Base-by-base conservation (phyloP, 1,140 invertebrate genomes). In the Mactra quadrangularis region DNA sequence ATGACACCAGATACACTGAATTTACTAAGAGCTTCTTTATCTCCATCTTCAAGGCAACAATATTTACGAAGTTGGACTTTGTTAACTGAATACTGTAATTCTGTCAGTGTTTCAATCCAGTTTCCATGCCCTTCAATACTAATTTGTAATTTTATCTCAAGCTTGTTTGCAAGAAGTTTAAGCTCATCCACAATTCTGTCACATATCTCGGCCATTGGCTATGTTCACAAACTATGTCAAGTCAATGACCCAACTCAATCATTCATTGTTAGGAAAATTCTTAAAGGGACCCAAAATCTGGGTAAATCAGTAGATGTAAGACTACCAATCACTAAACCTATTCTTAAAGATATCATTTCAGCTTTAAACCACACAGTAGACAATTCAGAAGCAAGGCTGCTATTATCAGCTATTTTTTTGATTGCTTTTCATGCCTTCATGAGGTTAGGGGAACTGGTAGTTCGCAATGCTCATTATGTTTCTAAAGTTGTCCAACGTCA, bases 251-350 rank as follows among this genome's bases (percentile, higher is more conserved):
- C 64, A 9, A 9, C 64, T 3, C 13, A 68, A 13, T 29, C 64
- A 47, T 68, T 68, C 15, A 27, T 68, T 25, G 47, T 68, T 17
- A 47, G 47, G 22, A 68, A 68, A 50, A 9, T 68, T 17, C 19
- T 68, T 3, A 13, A 68, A 15, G 29, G 38, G 15, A 25, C 47
- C 25, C 11, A 41, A 19, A 22, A 22, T 15, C 19, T n/a, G n/a
- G n/a, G 4, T 19, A 31, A 1, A 11, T 4, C n/a, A 4, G 33
- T n/a, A 9, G 52, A 72, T n/a, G 22, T 27, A 38, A 47, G 52
- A 19, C 22, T 22, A 6, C 13, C 41, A 6, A 50, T 72, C 27
- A 72, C 70, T 13, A 64, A 35, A 64, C 13, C 25, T 35, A 33
- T 64, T 9, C 31, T 64, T 31, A 13, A 64, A 6, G 7, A 64